Conservation (phyloP, 2,797 vertebrate genomes). For the Sebastes hubbsi region DNA sequence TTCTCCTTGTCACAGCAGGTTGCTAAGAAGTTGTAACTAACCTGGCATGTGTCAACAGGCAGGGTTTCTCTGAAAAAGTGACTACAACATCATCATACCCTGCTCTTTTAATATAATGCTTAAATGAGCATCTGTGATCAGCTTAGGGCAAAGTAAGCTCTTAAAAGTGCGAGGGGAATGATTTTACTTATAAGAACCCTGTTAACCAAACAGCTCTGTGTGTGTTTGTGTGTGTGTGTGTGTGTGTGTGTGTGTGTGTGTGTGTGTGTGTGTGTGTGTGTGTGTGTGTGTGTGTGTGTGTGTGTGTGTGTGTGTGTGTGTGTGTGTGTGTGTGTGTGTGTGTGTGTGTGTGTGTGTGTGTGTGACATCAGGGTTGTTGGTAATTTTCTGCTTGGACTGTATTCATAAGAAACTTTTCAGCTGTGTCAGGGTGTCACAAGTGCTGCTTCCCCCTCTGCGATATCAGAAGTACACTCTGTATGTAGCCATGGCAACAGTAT, state of each 20-base stretch:
- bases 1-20: neutral
- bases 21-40: neutral
- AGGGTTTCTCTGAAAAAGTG: neutral
- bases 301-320: neutral
- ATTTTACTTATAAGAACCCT: too few relatives aligned
- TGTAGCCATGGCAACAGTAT: slow-evolving; percentile 53
- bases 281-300: neutral
- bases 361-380: slow-evolving; percentile 7
- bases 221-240: neutral
- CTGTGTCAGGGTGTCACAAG: slow-evolving; percentile 53
- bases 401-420: slow-evolving; percentile 54
- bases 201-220: neutral
- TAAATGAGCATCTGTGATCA: neutral
- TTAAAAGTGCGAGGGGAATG: neutral
- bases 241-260: neutral
- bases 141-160: neutral
- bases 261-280: neutral
- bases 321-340: neutral
- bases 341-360: neutral
- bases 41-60: neutral
- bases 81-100: neutral
- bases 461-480: slow-evolving; percentile 22
- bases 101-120: neutral
- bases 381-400: slow-evolving; percentile 69
- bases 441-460: slow-evolving; percentile 32